A percentile compares a stretch with the other conserved stretches of the same genome.
Conservation (phyloP, 2,797 vertebrate species). For the Otus scops region DNA sequence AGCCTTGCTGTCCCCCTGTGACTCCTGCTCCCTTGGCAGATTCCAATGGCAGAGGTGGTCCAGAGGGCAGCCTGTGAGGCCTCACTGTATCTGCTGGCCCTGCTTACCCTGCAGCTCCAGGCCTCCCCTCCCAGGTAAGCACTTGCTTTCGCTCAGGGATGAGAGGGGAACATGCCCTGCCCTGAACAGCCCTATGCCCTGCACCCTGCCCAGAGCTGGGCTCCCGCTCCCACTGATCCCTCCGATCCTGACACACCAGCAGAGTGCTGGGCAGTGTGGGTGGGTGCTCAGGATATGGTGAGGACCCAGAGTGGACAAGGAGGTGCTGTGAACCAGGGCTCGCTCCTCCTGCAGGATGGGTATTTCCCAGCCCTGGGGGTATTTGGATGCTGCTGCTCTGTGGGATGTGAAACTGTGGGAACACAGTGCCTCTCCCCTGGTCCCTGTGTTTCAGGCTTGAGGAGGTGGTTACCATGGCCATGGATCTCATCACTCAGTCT, state of each 20-base stretch:
- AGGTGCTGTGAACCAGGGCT: neutral
- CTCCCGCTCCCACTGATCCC: neutral
- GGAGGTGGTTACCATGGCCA: slow-evolving; percentile 44
- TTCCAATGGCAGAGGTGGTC: slow-evolving; percentile 26
- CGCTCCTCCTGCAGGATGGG: neutral
- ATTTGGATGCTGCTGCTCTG: neutral
- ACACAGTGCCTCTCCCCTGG: neutral
- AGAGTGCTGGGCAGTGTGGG: neutral
- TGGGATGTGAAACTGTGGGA: neutral
- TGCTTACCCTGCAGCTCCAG: slow-evolving; percentile 69
- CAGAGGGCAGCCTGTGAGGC: slow-evolving; percentile 55
- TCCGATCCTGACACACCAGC: neutral
- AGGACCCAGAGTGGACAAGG: neutral
- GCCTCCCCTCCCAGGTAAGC: slow-evolving; percentile 65
- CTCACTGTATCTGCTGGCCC: slow-evolving; percentile 67
- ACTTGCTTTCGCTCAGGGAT: neutral
- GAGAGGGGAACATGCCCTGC: neutral
- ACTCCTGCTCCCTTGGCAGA: slow-evolving; percentile 55
- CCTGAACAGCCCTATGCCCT: neutral
- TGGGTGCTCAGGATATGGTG: neutral
- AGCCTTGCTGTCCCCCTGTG: neutral
- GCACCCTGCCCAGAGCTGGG: neutral
- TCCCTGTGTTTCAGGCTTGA: slow-evolving; percentile 67
- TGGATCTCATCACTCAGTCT: slow-evolving; percentile 61
- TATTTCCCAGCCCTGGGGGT: neutral